Evolutionary conservation across 1,140 invertebrate genomes (phyloP).

Genomic region (Papilio xuthus): DNA sequence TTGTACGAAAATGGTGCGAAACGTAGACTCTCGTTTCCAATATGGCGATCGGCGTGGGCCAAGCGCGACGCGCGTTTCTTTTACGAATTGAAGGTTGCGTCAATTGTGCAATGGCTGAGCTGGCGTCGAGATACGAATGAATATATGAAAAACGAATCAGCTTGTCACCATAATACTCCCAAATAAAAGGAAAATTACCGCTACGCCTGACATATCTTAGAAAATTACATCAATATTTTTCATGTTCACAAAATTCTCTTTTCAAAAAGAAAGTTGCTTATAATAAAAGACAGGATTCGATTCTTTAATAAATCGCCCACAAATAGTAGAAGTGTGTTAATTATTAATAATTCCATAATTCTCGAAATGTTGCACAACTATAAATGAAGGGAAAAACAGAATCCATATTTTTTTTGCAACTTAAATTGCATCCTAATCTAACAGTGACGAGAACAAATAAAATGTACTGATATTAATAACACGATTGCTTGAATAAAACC

Average conservation of each 20-base stretch:
- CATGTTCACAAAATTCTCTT: background rate
- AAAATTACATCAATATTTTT: background rate
- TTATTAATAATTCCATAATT: no score
- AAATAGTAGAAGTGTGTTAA: background rate
- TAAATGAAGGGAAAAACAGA: background rate
- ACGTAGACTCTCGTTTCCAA: constrained; percentile 47
- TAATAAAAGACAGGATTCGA: background rate
- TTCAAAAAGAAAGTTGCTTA: background rate
- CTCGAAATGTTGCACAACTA: background rate
- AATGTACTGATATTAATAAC: background rate
- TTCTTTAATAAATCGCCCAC: background rate
- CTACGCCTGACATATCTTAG: background rate
- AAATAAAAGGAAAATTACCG: background rate
- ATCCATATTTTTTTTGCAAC: background rate
- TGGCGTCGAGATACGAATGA: constrained; percentile 49
- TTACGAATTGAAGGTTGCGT: constrained; percentile 67
- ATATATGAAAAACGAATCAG: constrained; percentile 51
- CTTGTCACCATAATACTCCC: constrained; percentile 5
- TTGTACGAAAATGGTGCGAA: constrained; percentile 41
- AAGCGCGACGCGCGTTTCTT: constrained; percentile 60
- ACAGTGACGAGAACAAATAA: background rate
- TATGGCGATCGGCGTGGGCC: constrained; percentile 53
- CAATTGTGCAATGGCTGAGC: constrained; percentile 50
- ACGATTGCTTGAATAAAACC: background rate
- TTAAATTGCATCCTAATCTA: background rate